Evolutionary conservation across 2,797 vertebrate species (phyloP).

Genomic region (Sebastes variabilis): DNA sequence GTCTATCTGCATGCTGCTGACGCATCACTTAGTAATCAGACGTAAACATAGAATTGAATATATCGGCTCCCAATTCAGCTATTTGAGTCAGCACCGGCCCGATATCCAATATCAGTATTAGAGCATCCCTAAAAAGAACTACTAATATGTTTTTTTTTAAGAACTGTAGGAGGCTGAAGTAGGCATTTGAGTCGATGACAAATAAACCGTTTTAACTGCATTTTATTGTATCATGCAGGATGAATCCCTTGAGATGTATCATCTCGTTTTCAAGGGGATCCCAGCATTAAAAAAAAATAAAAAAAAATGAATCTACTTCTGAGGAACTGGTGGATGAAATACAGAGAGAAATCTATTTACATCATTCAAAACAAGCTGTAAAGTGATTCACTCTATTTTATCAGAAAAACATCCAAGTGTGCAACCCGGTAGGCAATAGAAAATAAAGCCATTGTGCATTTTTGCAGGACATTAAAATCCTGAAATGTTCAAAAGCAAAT

Average conservation of each 20-base stretch:
- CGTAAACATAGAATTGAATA: background rate
- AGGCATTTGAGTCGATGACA: background rate
- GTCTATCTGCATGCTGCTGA: background rate
- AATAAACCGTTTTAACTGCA: background rate
- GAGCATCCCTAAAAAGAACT: background rate
- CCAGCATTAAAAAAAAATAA: background rate
- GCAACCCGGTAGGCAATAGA: background rate
- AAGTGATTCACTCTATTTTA: background rate
- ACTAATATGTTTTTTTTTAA: background rate
- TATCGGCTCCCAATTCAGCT: background rate
- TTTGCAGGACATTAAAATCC: background rate
- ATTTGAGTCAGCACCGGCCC: background rate
- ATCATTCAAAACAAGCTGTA: background rate
- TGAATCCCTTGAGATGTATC: background rate
- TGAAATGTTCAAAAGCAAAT: constrained; percentile 8
- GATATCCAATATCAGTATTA: no score
- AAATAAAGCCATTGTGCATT: constrained; percentile 1
- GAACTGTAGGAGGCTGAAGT: background rate
- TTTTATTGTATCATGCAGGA: background rate
- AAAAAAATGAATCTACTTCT: background rate
- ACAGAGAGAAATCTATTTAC: background rate
- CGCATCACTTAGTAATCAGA: no score
- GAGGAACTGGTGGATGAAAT: background rate
- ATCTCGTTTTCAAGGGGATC: background rate
- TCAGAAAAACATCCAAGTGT: background rate